These are phyloP conservation scores for Columbina picui DNA, from an alignment of 2,113 vertebrate species.

Conservation along the genomic window DNA sequence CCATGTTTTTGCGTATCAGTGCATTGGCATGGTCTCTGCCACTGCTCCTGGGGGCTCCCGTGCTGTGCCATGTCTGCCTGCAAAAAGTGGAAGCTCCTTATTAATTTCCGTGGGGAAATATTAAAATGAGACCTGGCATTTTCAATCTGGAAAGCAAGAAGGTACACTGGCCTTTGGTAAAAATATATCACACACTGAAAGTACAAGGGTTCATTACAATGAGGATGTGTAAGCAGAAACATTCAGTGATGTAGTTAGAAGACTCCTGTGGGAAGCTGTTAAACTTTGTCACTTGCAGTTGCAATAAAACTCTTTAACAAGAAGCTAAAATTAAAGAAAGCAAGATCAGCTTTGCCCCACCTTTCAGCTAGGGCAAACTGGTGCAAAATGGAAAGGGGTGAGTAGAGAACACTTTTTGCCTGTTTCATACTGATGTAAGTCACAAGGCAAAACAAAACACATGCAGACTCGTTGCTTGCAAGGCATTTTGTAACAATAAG, in stretches of 20 bases:
- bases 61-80: background rate
- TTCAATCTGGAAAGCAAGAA: background rate
- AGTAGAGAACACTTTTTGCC: background rate
- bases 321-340: background rate
- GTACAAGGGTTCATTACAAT: background rate
- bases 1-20: background rate
- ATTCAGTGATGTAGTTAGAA: background rate
- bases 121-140: background rate
- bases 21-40: fast-evolving
- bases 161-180: background rate
- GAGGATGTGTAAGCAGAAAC: background rate
- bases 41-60: background rate
- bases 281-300: background rate
- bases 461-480: background rate
- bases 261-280: background rate
- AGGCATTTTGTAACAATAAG: background rate
- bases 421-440: background rate
- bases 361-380: background rate
- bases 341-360: background rate
- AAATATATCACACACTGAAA: background rate
- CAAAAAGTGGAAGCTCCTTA: background rate
- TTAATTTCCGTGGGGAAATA: background rate
- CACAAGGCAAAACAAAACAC: background rate
- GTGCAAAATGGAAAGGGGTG: background rate
- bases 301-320: background rate